Base-by-base conservation (phyloP, 2,797 vertebrate genomes). In the Acipenser transmontanus region DNA sequence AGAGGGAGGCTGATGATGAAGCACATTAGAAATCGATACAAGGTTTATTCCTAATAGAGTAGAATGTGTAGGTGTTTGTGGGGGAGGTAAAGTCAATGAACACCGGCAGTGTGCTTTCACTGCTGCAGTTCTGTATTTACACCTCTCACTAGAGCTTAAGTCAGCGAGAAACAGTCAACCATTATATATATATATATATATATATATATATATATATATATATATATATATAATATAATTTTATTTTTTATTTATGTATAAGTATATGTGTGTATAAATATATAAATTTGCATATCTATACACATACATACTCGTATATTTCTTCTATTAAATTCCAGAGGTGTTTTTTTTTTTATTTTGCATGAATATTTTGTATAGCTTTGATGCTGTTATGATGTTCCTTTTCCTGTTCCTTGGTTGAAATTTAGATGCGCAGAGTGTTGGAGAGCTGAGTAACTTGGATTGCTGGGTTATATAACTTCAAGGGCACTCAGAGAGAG, bases 61-160 rank as follows among this genome's bases (percentile, higher is more conserved):
- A 34, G 66, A 61, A 60, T 62, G 77, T 73, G 77, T 82, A 74
- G 80, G 81, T 74, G 80, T 80, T 70, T 70, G 72, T 68, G 71
- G 49, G 75, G 70, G 76, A 61, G 59, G 60, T 78, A 78, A 77
- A 78, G 75, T 80, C 84, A 75, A 80, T 82, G 80, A 84, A 64
- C 68, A 52, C 7, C 2, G 11, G 48, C 20, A 66, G 52, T 3
- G 11, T n/a, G 9, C 51, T 7, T 13, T 17, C 77, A 75, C 74
- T 78, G 71, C 76, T 77, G 73, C 34, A 3, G 34, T 34, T 34
- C 34, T 34, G 34, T 34, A 4, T 34, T 34, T 34, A 34, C 34
- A 34, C 34, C 2, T 34, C 34, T 34, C 34, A 34, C 34, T 4
- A 34, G 34, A 34, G 34, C 34, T 34, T 34, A 34, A 34, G 34